These are phyloP conservation scores for Etheostoma perlongum DNA, from an alignment of 2,797 vertebrate species.

Conservation along the genomic window DNA sequence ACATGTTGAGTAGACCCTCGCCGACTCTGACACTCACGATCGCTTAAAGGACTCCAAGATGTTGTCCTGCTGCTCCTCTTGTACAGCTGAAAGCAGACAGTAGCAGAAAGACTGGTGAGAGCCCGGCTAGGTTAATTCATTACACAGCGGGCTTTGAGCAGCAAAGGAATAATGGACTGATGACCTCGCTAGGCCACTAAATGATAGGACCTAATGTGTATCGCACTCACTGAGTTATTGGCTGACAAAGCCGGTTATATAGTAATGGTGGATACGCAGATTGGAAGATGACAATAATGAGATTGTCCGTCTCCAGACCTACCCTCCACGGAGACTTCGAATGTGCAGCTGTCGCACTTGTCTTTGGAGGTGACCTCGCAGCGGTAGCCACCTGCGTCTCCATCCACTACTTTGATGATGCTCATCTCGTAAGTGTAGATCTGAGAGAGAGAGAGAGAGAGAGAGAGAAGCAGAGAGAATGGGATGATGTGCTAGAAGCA, in stretches of 20 bases:
- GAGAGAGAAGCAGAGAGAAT: not conserved
- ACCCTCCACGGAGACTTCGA: slow-evolving; percentile 91
- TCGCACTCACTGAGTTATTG: slow-evolving; percentile 71
- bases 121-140: slow-evolving; percentile 63
- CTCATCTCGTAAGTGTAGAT: slow-evolving; percentile 90
- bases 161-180: slow-evolving; percentile 65
- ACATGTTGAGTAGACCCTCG: slow-evolving; percentile 61
- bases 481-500: slow-evolving; percentile 23
- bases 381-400: slow-evolving; percentile 90
- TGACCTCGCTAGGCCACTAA: slow-evolving; percentile 67
- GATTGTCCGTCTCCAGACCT: slow-evolving; percentile 63
- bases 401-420: slow-evolving; percentile 88
- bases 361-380: slow-evolving; percentile 93
- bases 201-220: slow-evolving; percentile 72
- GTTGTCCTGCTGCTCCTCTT: slow-evolving; percentile 83
- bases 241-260: slow-evolving; percentile 75
- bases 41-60: slow-evolving; percentile 87
- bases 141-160: slow-evolving; percentile 38
- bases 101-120: slow-evolving; percentile 60
- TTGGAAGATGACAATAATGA: slow-evolving; percentile 78
- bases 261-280: slow-evolving; percentile 39
- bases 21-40: slow-evolving; percentile 83
- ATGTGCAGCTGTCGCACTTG: slow-evolving; percentile 89
- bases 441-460: slow-evolving; percentile 70
- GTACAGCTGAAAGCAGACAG: slow-evolving; percentile 78